phyloP scores from a whole-genome alignment of 2,888 invertebrate species.

The Amphipoea oculea region DNA sequence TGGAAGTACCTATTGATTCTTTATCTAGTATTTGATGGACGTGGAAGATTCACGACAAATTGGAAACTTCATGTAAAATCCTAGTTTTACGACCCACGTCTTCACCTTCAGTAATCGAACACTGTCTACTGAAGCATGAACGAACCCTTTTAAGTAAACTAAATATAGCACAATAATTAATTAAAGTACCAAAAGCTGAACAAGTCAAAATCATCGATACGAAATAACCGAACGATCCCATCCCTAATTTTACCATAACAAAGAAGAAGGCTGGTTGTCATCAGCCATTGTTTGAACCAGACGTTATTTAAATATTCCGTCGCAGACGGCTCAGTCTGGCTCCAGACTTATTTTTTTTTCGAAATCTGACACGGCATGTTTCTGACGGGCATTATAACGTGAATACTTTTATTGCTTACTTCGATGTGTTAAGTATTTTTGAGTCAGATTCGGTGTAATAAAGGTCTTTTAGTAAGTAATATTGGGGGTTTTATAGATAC shows the following conservation, averaged over 20 bases:
- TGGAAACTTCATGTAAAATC: background rate
- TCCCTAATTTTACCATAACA: constrained; percentile 85
- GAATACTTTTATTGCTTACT: constrained; percentile 52
- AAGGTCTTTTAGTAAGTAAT: background rate
- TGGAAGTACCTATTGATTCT: background rate
- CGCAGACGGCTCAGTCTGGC: constrained; percentile 76
- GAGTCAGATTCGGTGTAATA: constrained; percentile 5
- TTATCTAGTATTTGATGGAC: background rate
- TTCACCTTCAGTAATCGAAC: constrained; percentile 14
- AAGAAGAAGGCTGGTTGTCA: constrained; percentile 82
- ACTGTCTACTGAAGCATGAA: constrained; percentile 13
- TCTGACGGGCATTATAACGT: constrained; percentile 54
- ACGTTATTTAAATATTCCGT: constrained; percentile 87
- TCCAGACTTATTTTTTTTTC: constrained; percentile 72
- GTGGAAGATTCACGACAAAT: background rate
- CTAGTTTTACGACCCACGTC: background rate
- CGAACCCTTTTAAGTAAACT: constrained; percentile 24
- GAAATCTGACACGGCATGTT: constrained; percentile 75
- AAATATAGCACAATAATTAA: constrained; percentile 36
- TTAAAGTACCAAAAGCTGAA: constrained; percentile 10
- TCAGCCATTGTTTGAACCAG: constrained; percentile 85
- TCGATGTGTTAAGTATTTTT: constrained; percentile 51
- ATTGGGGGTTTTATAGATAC: background rate
- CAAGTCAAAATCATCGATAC: constrained; percentile 44
- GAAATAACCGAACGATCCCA: constrained; percentile 58